Evolutionary conservation across 2,888 invertebrate genomes (phyloP).

Genomic region (Conistra vaccinii): DNA sequence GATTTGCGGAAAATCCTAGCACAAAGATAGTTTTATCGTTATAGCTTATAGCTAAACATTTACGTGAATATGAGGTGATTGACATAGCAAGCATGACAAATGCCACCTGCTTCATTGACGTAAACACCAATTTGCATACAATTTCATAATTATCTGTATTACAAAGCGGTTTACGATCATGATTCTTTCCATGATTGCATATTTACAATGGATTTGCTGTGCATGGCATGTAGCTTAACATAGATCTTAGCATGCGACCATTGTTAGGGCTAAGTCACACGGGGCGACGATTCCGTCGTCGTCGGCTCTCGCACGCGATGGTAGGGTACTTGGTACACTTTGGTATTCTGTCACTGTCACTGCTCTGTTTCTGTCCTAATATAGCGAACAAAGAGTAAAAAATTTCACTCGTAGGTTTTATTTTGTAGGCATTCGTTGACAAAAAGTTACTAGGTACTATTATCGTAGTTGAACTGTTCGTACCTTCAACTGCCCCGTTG

Average conservation of each 20-base stretch:
- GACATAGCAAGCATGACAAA: slow-evolving; percentile 42
- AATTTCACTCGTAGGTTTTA: slow-evolving; percentile 35
- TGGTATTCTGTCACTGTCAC: slow-evolving; percentile 43
- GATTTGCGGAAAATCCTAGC: slow-evolving; percentile 10
- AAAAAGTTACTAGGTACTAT: not conserved
- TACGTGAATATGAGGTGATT: slow-evolving; percentile 42
- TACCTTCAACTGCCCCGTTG: not conserved
- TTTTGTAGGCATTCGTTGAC: not conserved
- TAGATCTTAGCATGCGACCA: slow-evolving; percentile 55
- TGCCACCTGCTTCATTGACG: slow-evolving; percentile 15
- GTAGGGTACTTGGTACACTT: slow-evolving; percentile 15
- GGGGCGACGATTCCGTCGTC: slow-evolving; percentile 18
- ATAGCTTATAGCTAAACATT: slow-evolving; percentile 10
- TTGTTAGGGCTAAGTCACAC: slow-evolving; percentile 56
- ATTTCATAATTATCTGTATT: slow-evolving; percentile 50
- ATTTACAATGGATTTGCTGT: slow-evolving; percentile 49
- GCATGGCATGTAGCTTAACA: slow-evolving; percentile 41
- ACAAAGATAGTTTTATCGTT: slow-evolving; percentile 5
- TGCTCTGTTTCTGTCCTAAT: slow-evolving; percentile 32
- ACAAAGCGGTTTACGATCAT: slow-evolving; percentile 43
- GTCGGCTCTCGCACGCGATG: slow-evolving; percentile 33
- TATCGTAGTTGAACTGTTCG: not conserved
- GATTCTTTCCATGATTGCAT: slow-evolving; percentile 51
- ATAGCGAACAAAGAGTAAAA: slow-evolving; percentile 32
- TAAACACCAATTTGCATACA: slow-evolving; percentile 38